Evolutionary conservation across 2,113 vertebrate species (phyloP).

Genomic region (Microtus montanus): DNA sequence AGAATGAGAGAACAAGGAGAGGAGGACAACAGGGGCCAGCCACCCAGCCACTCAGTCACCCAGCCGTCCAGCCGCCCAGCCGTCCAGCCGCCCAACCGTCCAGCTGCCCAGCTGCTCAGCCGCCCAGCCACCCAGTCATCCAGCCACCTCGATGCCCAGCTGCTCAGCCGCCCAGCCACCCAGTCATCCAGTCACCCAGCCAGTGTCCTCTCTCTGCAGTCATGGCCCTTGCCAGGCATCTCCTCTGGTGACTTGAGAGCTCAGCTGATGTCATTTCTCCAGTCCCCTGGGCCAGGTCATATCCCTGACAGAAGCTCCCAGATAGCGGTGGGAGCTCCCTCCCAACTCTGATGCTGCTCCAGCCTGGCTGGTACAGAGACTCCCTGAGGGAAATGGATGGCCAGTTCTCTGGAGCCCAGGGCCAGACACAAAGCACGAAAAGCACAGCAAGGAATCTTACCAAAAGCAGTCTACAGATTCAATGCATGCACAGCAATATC

Average conservation of each 20-base stretch:
- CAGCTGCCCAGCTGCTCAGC: no score
- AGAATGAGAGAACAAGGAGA: no score
- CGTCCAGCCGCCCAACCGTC: accelerated
- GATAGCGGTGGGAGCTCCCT: background rate
- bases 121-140: no score
- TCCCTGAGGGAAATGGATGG: background rate
- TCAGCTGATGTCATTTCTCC: background rate
- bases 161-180: no score
- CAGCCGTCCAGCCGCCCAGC: no score
- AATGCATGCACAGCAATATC: no score
- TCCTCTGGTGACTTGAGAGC: background rate
- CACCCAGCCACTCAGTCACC: accelerated
- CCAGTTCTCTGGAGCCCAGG: background rate
- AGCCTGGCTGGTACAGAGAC: background rate
- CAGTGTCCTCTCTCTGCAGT: background rate
- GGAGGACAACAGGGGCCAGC: no score
- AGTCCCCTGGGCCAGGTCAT: background rate
- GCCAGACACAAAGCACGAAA: background rate
- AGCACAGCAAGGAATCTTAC: background rate
- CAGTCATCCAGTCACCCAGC: no score
- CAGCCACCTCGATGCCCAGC: no score
- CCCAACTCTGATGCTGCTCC: background rate
- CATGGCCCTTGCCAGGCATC: no score
- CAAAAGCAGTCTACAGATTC: no score
- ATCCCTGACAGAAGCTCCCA: background rate